Percentiles rank a stretch among this genome's conserved stretches.
phyloP scores from a whole-genome alignment of 1,140 invertebrate species.

The Belonocnema kinseyi region DNA sequence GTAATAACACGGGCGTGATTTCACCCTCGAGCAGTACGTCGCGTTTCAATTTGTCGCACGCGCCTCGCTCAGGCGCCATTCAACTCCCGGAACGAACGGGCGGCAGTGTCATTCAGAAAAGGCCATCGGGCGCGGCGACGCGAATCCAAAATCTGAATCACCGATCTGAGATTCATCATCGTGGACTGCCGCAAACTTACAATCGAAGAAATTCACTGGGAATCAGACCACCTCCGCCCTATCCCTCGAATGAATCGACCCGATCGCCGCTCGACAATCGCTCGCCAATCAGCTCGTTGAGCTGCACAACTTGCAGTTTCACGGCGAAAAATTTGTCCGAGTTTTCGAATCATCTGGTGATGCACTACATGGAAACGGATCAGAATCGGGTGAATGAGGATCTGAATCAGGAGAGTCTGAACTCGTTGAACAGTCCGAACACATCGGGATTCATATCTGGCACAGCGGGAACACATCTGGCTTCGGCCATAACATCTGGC shows the following conservation, averaged over 20 bases:
- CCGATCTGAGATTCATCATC: neutral
- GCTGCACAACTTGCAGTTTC: neutral
- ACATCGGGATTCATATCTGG: no score
- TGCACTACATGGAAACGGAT: neutral
- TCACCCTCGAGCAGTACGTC: neutral
- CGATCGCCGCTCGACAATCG: neutral
- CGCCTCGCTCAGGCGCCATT: conserved; percentile 31
- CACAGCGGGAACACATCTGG: no score
- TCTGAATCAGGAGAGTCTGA: no score
- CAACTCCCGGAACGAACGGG: conserved; percentile 39
- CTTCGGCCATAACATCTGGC: neutral
- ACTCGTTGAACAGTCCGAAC: no score
- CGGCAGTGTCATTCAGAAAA: conserved; percentile 20
- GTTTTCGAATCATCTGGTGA: neutral
- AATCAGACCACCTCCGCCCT: neutral
- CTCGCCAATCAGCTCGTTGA: neutral
- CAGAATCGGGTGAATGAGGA: neutral
- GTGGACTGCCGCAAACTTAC: neutral
- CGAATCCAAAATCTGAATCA: conserved; percentile 33
- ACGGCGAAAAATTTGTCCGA: neutral
- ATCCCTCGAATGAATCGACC: neutral
- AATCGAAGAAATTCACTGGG: neutral
- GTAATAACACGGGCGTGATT: neutral
- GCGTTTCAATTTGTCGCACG: neutral
- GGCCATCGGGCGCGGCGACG: conserved; percentile 43